Conservation (phyloP, 1,140 invertebrate genomes). For the Phymorhynchus buccinoides region DNA sequence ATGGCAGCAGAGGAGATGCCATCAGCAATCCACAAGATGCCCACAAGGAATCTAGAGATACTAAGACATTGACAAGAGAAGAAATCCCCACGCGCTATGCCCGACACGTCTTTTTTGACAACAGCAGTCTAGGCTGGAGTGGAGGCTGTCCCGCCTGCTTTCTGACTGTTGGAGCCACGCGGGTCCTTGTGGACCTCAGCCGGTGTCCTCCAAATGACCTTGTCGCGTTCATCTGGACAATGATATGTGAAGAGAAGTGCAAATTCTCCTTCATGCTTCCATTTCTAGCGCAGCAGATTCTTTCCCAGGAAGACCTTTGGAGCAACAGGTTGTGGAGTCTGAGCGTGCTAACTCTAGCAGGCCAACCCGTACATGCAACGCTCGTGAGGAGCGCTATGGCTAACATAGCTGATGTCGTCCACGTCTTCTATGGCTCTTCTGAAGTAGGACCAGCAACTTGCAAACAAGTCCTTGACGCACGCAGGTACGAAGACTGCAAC, state of each 20-base stretch:
- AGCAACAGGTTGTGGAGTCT: not conserved
- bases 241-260: not conserved
- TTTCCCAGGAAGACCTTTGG: not conserved
- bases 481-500: not conserved
- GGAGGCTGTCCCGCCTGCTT: not conserved
- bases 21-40: too few relatives aligned
- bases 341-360: not conserved
- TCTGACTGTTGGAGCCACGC: not conserved
- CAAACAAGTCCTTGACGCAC: not conserved
- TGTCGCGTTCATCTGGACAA: not conserved
- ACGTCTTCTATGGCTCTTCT: slow-evolving; percentile 16
- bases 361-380: not conserved
- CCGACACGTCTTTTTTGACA: not conserved
- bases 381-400: not conserved
- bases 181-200: slow-evolving; percentile 13
- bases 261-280: not conserved
- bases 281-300: not conserved
- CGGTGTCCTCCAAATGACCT: slow-evolving; percentile 7
- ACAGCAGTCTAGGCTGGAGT: slow-evolving; percentile 1
- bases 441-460: not conserved
- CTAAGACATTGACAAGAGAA: not conserved
- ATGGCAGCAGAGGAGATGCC: too few relatives aligned
- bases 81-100: not conserved
- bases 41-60: too few relatives aligned
- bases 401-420: not conserved